These are phyloP conservation scores for Haplotaxodon microlepis DNA, from an alignment of 2,113 vertebrate species.

Conservation along the genomic window DNA sequence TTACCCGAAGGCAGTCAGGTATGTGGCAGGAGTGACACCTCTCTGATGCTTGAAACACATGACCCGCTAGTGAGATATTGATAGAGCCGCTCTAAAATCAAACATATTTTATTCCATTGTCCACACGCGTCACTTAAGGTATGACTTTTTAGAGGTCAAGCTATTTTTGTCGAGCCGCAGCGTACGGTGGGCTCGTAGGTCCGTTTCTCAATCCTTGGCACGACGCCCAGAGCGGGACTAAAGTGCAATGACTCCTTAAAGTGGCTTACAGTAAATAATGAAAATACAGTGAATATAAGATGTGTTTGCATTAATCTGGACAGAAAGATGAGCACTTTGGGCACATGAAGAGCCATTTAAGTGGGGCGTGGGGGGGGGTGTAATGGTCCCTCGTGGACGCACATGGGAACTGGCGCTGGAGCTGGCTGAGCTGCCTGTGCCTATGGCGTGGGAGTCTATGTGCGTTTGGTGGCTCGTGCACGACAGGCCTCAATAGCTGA, in stretches of 20 bases:
- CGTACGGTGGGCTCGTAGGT: not conserved
- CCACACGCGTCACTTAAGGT: constrained; percentile 29
- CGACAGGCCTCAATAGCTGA: constrained; percentile 36
- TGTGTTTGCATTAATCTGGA: constrained; percentile 14
- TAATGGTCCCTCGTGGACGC: constrained; percentile 23
- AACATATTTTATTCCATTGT: constrained; percentile 44
- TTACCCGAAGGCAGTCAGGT: constrained; percentile 48
- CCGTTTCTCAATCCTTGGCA: constrained; percentile 17
- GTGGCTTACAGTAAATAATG: constrained; percentile 42
- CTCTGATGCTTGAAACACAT: constrained; percentile 33
- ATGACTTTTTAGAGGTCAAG: constrained; percentile 39
- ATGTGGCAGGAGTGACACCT: constrained; percentile 34
- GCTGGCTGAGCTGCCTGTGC: constrained; percentile 9
- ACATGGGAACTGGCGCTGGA: not conserved
- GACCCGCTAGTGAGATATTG: constrained; percentile 48
- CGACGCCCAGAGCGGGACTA: not conserved
- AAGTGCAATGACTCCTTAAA: constrained; percentile 33
- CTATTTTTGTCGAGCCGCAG: constrained; percentile 21
- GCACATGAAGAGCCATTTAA: not conserved
- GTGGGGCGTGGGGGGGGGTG: not conserved
- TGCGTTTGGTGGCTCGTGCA: constrained; percentile 11
- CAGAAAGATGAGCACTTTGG: constrained; percentile 6
- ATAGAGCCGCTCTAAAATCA: constrained; percentile 47
- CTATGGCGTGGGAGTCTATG: not conserved
- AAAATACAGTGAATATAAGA: constrained; percentile 11